These are phyloP conservation scores for Mesoligia furuncula DNA, from an alignment of 2,888 invertebrate genomes.

Conservation along the genomic window DNA sequence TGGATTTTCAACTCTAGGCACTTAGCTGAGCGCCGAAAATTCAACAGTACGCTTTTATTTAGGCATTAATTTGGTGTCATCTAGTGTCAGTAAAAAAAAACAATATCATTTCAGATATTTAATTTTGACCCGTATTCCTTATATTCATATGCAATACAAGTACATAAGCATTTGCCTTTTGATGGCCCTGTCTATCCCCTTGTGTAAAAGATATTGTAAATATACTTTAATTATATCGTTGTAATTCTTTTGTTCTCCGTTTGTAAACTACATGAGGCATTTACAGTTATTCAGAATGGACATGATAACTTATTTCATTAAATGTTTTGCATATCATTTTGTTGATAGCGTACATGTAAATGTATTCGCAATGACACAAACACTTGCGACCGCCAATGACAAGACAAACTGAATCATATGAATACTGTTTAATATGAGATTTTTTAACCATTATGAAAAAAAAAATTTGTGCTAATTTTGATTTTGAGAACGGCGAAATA, in stretches of 20 bases:
- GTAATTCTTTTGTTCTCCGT: background rate
- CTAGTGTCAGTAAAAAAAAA: background rate
- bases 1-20: background rate
- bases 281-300: constrained; percentile 9
- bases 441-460: no score
- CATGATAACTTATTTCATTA: constrained; percentile 45
- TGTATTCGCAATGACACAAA: constrained; percentile 36
- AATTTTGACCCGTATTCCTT: background rate
- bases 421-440: no score
- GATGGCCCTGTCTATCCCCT: background rate
- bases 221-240: background rate
- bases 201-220: background rate
- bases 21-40: background rate
- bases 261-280: constrained; percentile 5
- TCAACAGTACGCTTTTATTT: background rate
- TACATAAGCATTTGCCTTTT: background rate
- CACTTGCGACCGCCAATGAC: constrained; percentile 5
- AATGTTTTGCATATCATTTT: constrained; percentile 43
- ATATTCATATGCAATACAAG: background rate
- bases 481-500: background rate
- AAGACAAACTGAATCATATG: constrained; percentile 14
- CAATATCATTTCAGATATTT: background rate
- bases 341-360: constrained; percentile 37
- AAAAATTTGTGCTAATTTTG: background rate
- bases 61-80: background rate